Evolutionary conservation across 2,888 invertebrate species (phyloP), one percentile per base, ranked within the genome.

Genomic region (Drosophila mayaguana): DNA sequence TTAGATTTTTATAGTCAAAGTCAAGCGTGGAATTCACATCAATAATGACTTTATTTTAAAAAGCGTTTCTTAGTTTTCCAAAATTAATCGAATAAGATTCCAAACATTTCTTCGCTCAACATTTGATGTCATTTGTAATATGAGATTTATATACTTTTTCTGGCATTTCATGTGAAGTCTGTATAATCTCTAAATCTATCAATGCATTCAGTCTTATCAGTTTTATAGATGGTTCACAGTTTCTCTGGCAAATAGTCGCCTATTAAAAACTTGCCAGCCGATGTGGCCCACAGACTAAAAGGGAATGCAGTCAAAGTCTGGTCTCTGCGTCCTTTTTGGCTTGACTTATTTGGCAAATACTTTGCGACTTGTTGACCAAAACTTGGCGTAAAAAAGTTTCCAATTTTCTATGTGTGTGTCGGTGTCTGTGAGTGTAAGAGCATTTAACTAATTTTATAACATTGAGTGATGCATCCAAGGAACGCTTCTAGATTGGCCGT

Each of bases 371-470:
- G 79, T 80, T 76, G 84, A 80, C 75, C 81, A 79, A 51, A 53
- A 75, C 61, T 83, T 77, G 70, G 73, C 76, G 78, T 63, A 71
- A 72, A 72, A 72, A 82, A 72, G 55, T 72, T 64, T 51, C 43
- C 32, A 22, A 18, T 56, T 56, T 18, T 2, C 46, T 12, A 1
- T 50, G 34, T 34, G 68, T 59, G 28, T 7, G 18, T 50, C 28
- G 28, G 2, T 28, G 20, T 51, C 20, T 51, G 38, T 54, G 36
- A 38, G 54, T 54, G 40, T 22, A 56, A 64, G 72, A 87, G 72
- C 75, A 84, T 70, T 81, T 87, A 84, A 82, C 84, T 84, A 84
- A 84, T 84, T 87, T 83, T 80, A 70, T 69, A 80, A 82, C 75
- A 80, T 81, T 81, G 82, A 87, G 80, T 81, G 84, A 83, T 84